A percentile compares a stretch with the other conserved stretches of the same genome.
Evolutionary conservation across 2,888 invertebrate genomes (phyloP).

Genomic region (Nephrocerus scutellatus): DNA sequence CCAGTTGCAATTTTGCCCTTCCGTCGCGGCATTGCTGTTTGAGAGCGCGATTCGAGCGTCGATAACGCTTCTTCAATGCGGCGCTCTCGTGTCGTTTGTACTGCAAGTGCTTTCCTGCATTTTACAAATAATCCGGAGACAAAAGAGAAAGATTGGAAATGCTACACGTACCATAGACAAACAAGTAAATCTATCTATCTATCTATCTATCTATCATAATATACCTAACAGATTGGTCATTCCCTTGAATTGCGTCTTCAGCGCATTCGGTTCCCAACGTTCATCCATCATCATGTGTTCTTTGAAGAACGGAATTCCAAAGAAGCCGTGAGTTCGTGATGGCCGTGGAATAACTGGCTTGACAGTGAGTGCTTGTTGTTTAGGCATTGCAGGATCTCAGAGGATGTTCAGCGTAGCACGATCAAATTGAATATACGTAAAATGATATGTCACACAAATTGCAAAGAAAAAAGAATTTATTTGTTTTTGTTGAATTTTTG

Average conservation of each 20-base stretch:
- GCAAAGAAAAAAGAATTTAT: no score
- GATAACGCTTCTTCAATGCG: constrained; percentile 30
- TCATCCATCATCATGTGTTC: constrained; percentile 41
- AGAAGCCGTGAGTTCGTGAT: constrained; percentile 39
- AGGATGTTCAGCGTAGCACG: no score
- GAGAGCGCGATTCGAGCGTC: constrained; percentile 28
- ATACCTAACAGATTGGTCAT: constrained; percentile 40
- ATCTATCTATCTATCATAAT: constrained; percentile 11
- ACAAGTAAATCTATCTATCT: no score
- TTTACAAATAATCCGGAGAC: no score
- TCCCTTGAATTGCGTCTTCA: constrained; percentile 38
- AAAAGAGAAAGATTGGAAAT: background rate
- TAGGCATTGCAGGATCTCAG: no score
- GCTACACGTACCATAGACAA: no score
- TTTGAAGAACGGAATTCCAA: constrained; percentile 37
- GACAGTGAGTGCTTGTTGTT: no score
- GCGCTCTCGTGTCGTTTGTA: constrained; percentile 34
- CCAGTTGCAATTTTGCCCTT: constrained; percentile 34
- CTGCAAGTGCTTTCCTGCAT: no score
- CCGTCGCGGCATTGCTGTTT: constrained; percentile 39
- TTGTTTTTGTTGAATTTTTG: no score
- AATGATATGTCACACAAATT: no score
- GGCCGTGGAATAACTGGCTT: constrained; percentile 38
- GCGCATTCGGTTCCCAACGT: constrained; percentile 37
- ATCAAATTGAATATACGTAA: no score